Base-by-base conservation (phyloP, 2,113 vertebrate genomes). In the Cepphus grylle region DNA sequence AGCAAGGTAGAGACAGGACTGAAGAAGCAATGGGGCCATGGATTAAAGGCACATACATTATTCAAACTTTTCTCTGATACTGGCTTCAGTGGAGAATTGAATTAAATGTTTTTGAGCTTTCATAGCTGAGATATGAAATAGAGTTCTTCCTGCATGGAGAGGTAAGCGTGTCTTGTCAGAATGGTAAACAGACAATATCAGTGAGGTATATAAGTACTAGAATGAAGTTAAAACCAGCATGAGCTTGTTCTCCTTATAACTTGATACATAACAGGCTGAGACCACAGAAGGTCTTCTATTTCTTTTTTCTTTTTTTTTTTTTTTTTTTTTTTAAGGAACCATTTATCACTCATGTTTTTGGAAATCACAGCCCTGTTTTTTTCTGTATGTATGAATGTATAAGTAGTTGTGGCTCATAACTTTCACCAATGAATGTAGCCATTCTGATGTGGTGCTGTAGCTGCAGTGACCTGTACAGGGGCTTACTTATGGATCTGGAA, bases 11-110 rank as follows among this genome's bases (percentile, higher is more conserved):
- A 92, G 27, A 63, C 17, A 72, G 53, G 76, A 53, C 30, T 38
- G 56, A 36, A 79, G 56, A 62, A 96, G 27, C 61, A 78, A 49
- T 42, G 77, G 34, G 70, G 56, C 40, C 36, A 16, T 12, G 72
- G 52, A 94, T 94, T 96, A 72, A 91, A 94, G 86, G 40, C 78
- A 79, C 45, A 73, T 95, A 36, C 36, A 87, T 94, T 93, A 94
- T 96, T 96, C 86, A 94, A 40, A 25, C 22, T 56, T 69, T 86
- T 67, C 23, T 72, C 52, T 92, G 65, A 83, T 83, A 32, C 29
- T 50, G 52, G 34, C 53, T 92, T 89, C 78, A 66, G 42, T 30
- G 43, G 22, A 79, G 49, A 96, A 89, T 55, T 77, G 26, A 91
- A 86, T 88, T 69, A 81, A 82, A 59, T 65, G 12, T 40, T 81